Percentiles rank a stretch among this genome's conserved stretches.
phyloP scores from a whole-genome alignment of 2,113 vertebrate genomes.

The Urocynchramus pylzowi region DNA sequence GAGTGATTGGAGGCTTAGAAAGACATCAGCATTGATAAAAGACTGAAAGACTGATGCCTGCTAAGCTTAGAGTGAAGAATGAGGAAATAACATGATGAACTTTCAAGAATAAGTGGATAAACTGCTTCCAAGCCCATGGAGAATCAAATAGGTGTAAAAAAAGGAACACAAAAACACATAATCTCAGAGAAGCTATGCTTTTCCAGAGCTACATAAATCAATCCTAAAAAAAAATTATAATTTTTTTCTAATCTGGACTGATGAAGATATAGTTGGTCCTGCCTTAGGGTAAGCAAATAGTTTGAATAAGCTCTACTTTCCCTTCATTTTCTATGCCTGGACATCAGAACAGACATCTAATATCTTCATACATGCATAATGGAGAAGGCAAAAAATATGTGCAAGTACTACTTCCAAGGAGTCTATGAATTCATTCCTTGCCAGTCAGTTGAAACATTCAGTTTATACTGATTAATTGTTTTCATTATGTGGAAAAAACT shows the following conservation, averaged over 20 bases:
- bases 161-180: neutral
- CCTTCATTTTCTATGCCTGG: neutral
- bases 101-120: neutral
- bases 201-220: neutral
- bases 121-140: neutral
- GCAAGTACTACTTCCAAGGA: neutral
- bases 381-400: neutral
- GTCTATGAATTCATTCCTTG: neutral
- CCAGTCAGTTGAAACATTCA: constrained; percentile 54
- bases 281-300: neutral
- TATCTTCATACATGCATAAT: neutral
- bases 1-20: neutral
- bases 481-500: constrained; percentile 60
- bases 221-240: neutral
- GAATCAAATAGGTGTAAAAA: neutral
- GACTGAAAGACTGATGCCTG: neutral
- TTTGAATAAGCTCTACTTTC: neutral
- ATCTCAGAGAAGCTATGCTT: neutral
- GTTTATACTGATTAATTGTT: constrained; percentile 65
- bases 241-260: neutral
- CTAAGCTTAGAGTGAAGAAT: neutral
- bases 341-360: neutral
- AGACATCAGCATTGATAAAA: neutral
- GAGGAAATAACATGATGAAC: neutral
- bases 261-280: neutral